Evolutionary conservation across 64 coral and sea anemone species (phyloP).

Genomic region (Montipora foliosa): DNA sequence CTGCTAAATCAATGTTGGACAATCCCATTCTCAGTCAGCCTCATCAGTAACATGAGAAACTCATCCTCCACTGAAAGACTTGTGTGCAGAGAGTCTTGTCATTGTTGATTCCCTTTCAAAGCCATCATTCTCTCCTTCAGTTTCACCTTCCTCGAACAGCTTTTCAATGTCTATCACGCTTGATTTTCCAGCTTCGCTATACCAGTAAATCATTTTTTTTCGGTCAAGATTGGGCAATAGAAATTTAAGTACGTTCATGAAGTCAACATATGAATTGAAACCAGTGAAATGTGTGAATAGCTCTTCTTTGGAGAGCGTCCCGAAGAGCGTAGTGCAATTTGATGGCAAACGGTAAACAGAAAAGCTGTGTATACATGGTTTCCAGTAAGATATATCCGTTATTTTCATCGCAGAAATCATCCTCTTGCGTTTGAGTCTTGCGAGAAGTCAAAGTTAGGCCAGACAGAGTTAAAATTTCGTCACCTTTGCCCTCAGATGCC

Average conservation of each 20-base stretch:
- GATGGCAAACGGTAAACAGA: constrained; percentile 25
- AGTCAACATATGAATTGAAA: constrained; percentile 41
- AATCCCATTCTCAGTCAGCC: constrained; percentile 50
- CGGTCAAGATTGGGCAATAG: constrained; percentile 1
- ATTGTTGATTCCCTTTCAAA: not conserved
- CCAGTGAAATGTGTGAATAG: not conserved
- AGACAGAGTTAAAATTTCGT: not conserved
- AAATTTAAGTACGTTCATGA: constrained; percentile 30
- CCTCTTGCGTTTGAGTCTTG: constrained; percentile 49
- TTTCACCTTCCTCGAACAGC: not conserved
- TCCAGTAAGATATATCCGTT: not conserved
- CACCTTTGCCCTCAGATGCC: constrained; percentile 53
- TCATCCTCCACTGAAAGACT: not conserved
- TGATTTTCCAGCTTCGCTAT: too few relatives aligned
- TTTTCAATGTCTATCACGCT: too few relatives aligned
- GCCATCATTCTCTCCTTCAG: constrained; percentile 16
- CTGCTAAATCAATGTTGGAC: constrained; percentile 51
- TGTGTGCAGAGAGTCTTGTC: constrained; percentile 33
- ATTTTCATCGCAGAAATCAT: constrained; percentile 57
- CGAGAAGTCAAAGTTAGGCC: not conserved
- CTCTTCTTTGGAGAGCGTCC: constrained; percentile 13
- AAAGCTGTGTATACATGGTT: constrained; percentile 44
- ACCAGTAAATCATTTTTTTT: not conserved
- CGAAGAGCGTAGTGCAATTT: not conserved
- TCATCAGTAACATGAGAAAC: constrained; percentile 57